These are phyloP conservation scores for Gadopsis bispinosus DNA, from an alignment of 2,797 vertebrate species.

Conservation along the genomic window DNA sequence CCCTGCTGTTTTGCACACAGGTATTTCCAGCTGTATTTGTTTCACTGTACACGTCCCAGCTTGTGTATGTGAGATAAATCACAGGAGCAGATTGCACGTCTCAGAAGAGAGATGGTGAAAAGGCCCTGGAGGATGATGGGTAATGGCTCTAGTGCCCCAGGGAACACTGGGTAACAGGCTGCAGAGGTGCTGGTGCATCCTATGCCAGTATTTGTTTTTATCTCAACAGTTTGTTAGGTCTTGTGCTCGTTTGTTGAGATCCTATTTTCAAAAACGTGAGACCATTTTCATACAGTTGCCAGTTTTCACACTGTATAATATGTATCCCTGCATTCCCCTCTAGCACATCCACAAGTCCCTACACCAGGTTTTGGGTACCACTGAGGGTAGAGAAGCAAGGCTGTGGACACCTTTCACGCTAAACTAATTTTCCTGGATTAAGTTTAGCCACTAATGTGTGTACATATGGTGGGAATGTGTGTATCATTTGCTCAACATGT, in stretches of 20 bases:
- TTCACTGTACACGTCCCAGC: not conserved
- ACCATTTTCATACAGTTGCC: too few relatives aligned
- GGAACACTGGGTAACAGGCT: not conserved
- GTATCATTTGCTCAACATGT: not conserved
- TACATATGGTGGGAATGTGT: not conserved
- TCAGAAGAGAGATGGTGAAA: slow-evolving; percentile 4
- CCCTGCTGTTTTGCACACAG: not conserved
- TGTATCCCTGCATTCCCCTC: too few relatives aligned
- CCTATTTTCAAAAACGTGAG: not conserved
- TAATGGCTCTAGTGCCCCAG: not conserved
- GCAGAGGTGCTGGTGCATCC: not conserved
- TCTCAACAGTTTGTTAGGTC: too few relatives aligned
- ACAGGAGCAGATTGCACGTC: not conserved
- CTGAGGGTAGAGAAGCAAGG: too few relatives aligned
- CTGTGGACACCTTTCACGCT: too few relatives aligned
- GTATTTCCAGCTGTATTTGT: not conserved
- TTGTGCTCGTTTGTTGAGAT: not conserved
- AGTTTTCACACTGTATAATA: too few relatives aligned
- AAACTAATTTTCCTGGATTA: too few relatives aligned
- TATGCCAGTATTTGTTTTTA: not conserved
- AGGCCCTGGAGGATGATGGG: slow-evolving; percentile 13
- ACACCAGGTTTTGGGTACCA: too few relatives aligned
- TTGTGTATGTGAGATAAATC: slow-evolving; percentile 6
- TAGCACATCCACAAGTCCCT: too few relatives aligned
- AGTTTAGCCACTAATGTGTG: not conserved